Conservation (phyloP, 2,888 invertebrate genomes). For the Priocnemis perturbator region DNA sequence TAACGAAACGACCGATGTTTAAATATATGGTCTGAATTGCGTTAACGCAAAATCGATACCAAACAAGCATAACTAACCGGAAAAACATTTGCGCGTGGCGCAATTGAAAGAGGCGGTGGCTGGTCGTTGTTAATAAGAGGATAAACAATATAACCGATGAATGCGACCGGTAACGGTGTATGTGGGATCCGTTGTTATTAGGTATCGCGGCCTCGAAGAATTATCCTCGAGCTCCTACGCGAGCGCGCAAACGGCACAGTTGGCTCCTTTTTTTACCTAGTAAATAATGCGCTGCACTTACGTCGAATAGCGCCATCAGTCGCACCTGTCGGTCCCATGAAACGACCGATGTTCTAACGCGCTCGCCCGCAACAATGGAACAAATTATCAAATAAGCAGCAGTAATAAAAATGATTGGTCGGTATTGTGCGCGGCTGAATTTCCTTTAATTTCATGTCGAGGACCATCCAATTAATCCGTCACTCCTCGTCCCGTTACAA, state of each 20-base stretch:
- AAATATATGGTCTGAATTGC: no score
- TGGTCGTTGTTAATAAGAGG: no score
- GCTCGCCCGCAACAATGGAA: slow-evolving; percentile 34
- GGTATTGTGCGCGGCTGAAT: slow-evolving; percentile 44
- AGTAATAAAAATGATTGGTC: slow-evolving; percentile 54
- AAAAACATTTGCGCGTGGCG: no score
- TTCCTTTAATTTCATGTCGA: slow-evolving; percentile 45
- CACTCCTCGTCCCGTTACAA: slow-evolving; percentile 31
- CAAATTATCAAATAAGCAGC: slow-evolving; percentile 48
- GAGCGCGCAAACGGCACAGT: no score
- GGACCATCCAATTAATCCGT: slow-evolving; percentile 47
- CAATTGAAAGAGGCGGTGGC: no score
- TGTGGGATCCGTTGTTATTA: slow-evolving; percentile 23
- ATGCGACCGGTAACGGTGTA: background rate
- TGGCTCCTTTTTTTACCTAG: slow-evolving; percentile 34
- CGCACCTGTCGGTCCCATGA: slow-evolving; percentile 49
- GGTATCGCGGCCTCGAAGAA: slow-evolving; percentile 16
- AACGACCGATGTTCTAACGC: slow-evolving; percentile 18
- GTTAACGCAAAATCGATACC: no score
- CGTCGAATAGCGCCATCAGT: slow-evolving; percentile 42
- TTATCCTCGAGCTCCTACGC: no score
- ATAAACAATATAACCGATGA: no score
- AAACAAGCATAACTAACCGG: no score
- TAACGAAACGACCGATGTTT: no score
- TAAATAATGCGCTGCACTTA: slow-evolving; percentile 53